Conservation (phyloP, 2,888 invertebrate species). For the Morpho achilles region DNA sequence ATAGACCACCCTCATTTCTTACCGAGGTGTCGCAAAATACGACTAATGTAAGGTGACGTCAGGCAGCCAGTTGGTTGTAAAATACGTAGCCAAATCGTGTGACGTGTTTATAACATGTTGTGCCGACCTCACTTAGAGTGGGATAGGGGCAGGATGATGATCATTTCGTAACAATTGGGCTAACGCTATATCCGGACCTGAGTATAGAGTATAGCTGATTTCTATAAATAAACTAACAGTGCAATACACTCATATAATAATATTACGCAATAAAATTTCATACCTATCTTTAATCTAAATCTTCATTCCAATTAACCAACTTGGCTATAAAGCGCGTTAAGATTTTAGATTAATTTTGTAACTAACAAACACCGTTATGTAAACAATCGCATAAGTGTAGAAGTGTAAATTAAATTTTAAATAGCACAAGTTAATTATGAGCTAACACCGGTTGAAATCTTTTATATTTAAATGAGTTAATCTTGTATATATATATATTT, state of each 20-base stretch:
- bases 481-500: too few species aligned
- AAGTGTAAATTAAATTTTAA: not conserved
- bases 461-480: too few species aligned
- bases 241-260: not conserved
- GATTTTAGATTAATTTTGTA: slow-evolving; percentile 2
- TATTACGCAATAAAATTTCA: not conserved
- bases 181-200: too few species aligned
- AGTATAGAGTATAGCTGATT: not conserved
- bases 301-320: not conserved
- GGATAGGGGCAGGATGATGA: too few species aligned
- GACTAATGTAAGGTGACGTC: too few species aligned
- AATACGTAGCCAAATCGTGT: too few species aligned
- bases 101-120: too few species aligned
- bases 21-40: too few species aligned
- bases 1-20: too few species aligned
- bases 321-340: not conserved
- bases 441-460: not conserved
- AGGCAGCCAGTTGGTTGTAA: too few species aligned
- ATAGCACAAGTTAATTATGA: slow-evolving; percentile 5
- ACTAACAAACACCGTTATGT: slow-evolving; percentile 5
- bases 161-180: too few species aligned
- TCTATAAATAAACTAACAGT: not conserved
- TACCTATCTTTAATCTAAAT: slow-evolving; percentile 1
- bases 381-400: slow-evolving; percentile 4
- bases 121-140: too few species aligned